phyloP scores from a whole-genome alignment of 2,888 invertebrate species.

The Campoplex capitator region DNA sequence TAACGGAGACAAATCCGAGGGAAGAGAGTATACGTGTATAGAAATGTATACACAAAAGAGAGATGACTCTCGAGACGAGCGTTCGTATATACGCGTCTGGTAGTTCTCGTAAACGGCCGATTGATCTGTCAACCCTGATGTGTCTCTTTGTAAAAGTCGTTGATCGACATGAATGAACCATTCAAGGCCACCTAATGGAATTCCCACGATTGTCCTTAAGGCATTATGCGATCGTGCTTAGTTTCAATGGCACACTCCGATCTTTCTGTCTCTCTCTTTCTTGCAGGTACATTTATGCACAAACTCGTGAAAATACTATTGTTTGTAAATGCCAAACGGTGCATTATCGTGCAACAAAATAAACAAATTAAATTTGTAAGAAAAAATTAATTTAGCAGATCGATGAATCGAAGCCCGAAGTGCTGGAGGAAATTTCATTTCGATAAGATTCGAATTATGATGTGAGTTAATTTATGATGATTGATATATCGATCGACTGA shows the following conservation, averaged over 20 bases:
- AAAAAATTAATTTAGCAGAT: background rate
- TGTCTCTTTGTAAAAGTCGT: slow-evolving; percentile 78
- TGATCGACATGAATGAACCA: slow-evolving; percentile 85
- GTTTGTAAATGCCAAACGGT: background rate
- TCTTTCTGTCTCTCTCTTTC: slow-evolving; percentile 12
- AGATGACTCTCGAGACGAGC: slow-evolving; percentile 55
- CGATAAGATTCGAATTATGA: background rate
- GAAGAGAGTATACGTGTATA: background rate
- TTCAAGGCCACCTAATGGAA: slow-evolving; percentile 84
- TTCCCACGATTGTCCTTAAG: slow-evolving; percentile 84
- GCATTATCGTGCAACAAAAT: background rate
- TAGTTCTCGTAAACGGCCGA: slow-evolving; percentile 73
- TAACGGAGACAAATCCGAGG: background rate
- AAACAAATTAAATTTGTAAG: background rate
- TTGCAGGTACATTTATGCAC: background rate
- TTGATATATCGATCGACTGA: background rate
- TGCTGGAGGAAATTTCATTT: background rate
- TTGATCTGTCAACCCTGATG: slow-evolving; percentile 84
- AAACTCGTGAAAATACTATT: background rate
- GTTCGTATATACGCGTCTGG: slow-evolving; percentile 54
- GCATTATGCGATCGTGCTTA: slow-evolving; percentile 80
- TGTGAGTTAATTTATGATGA: background rate
- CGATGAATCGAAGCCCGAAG: background rate
- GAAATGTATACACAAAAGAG: slow-evolving; percentile 50
- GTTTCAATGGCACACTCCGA: slow-evolving; percentile 56